These are phyloP conservation scores for Amblyornis subalaris DNA, from an alignment of 2,113 vertebrate species.

Conservation along the genomic window DNA sequence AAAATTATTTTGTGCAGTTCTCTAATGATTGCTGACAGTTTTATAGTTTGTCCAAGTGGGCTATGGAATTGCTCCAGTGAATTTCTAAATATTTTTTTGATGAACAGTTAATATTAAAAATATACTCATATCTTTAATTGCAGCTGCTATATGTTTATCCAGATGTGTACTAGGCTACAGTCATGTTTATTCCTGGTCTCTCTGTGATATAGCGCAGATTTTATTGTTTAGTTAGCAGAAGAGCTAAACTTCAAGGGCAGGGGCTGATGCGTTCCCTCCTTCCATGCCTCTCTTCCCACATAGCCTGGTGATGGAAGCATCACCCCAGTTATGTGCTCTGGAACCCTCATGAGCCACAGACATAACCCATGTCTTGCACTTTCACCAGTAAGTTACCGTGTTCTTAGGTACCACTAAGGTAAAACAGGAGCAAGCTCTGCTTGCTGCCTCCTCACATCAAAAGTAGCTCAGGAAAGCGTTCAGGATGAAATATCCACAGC, in stretches of 20 bases:
- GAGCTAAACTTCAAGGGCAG: neutral
- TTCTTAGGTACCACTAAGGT: neutral
- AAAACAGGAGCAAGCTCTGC: neutral
- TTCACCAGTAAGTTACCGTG: neutral
- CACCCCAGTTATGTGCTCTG: fast-evolving
- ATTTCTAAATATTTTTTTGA: neutral
- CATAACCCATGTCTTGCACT: fast-evolving
- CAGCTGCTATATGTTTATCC: neutral
- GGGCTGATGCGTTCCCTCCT: neutral
- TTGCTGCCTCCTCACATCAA: neutral
- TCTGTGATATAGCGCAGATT: neutral
- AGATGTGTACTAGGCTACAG: neutral
- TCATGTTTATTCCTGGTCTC: neutral
- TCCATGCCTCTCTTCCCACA: fast-evolving
- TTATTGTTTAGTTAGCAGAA: neutral
- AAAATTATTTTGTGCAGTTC: neutral
- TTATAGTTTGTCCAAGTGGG: neutral
- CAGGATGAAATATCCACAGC: neutral
- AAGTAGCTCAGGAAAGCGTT: neutral
- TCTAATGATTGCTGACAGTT: neutral
- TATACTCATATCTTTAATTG: neutral
- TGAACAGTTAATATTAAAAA: neutral
- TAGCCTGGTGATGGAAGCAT: neutral
- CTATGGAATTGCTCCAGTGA: neutral
- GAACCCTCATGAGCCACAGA: neutral